A percentile compares a stretch with the other conserved stretches of the same genome.
phyloP scores from a whole-genome alignment of 2,797 vertebrate species.

The Sebastes vulpes region DNA sequence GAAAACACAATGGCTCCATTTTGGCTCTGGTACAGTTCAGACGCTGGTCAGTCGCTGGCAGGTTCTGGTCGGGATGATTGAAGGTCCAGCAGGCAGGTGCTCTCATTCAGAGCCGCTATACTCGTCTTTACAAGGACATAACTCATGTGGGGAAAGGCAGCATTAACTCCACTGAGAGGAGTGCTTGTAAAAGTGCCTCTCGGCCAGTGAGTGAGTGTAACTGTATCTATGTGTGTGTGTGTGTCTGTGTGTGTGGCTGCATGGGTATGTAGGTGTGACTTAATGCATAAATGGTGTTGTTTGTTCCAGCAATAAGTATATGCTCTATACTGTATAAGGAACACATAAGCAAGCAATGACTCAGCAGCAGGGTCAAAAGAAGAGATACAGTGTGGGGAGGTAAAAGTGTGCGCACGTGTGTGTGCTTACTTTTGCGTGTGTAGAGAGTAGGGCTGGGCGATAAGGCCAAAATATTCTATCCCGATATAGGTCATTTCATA shows the following conservation, averaged over 20 bases:
- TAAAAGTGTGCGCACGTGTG: neutral
- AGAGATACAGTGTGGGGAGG: neutral
- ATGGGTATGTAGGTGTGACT: neutral
- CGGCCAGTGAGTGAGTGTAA: neutral
- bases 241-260: too few relatives aligned
- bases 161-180: conserved; percentile 39
- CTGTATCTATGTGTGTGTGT: neutral
- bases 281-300: too few relatives aligned
- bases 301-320: neutral
- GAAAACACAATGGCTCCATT: conserved; percentile 33
- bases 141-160: conserved; percentile 40
- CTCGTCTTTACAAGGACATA: conserved; percentile 53
- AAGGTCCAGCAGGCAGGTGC: conserved; percentile 35
- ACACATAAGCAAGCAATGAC: neutral
- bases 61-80: conserved; percentile 33
- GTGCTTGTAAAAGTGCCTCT: neutral
- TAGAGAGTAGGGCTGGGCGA: too few relatives aligned
- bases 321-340: neutral
- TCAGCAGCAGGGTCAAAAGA: neutral
- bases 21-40: conserved; percentile 40
- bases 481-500: too few relatives aligned
- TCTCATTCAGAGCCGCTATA: conserved; percentile 30
- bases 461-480: too few relatives aligned
- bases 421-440: too few relatives aligned
- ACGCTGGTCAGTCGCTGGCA: conserved; percentile 7